These are phyloP conservation scores for Glossosoma conforme DNA, from an alignment of 1,140 invertebrate genomes.

Conservation along the genomic window DNA sequence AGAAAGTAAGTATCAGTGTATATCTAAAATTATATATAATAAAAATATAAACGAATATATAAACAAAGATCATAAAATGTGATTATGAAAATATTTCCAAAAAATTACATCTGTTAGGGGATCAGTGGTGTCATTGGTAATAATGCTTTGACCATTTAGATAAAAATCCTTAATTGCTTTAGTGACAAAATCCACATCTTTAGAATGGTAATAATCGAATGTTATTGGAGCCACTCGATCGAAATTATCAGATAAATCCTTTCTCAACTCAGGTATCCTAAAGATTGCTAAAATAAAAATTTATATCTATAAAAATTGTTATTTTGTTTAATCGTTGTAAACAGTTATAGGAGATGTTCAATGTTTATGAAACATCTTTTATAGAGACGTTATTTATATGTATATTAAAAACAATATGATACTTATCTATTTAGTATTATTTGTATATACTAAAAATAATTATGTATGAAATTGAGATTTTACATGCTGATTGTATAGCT, in stretches of 20 bases:
- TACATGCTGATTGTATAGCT: constrained; percentile 38
- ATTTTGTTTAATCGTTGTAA: neutral
- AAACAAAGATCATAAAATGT: constrained; percentile 1
- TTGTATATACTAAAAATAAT: neutral
- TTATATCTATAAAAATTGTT: neutral
- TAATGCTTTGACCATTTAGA: constrained; percentile 30
- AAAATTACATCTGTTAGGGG: constrained; percentile 39
- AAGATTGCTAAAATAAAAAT: constrained; percentile 34
- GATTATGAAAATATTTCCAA: neutral
- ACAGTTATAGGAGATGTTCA: neutral
- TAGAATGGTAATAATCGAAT: constrained; percentile 30
- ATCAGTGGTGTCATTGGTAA: constrained; percentile 33
- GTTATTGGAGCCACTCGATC: constrained; percentile 34
- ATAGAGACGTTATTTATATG: constrained; percentile 1
- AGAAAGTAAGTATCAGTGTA: constrained; percentile 23
- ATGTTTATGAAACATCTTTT: neutral
- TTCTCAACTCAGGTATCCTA: constrained; percentile 33
- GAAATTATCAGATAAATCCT: constrained; percentile 32
- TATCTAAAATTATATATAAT: constrained; percentile 18
- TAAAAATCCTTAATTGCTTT: constrained; percentile 33
- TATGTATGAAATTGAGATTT: constrained; percentile 2
- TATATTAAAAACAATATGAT: neutral
- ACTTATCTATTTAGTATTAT: neutral
- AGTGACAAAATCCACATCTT: constrained; percentile 1
- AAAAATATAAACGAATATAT: neutral